A percentile compares a stretch with the other conserved stretches of the same genome.
These are phyloP conservation scores for Aurelia sp. DNA, from an alignment of 30 jellyfish, hydroid and myxozoan genomes.

Conservation along the genomic window DNA sequence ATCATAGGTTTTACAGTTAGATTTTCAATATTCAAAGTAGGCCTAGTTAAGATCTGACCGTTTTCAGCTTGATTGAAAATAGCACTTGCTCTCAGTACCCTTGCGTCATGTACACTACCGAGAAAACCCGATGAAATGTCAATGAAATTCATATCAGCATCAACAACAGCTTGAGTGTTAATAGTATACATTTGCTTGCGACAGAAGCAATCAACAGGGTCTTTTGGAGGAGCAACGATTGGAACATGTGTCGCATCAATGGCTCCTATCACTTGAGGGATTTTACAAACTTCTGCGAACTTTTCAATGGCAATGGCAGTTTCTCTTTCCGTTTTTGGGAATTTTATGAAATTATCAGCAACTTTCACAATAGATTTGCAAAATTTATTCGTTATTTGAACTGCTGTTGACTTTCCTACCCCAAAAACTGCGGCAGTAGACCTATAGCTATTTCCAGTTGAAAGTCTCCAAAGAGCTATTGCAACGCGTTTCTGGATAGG, in stretches of 20 bases:
- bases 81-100: constrained; percentile 25
- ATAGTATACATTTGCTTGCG: constrained; percentile 39
- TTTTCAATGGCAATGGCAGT: constrained; percentile 59
- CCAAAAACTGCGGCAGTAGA: constrained; percentile 36
- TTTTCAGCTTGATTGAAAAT: constrained; percentile 20
- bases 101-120: constrained; percentile 76
- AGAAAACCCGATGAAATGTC: constrained; percentile 68
- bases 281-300: constrained; percentile 29
- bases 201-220: constrained; percentile 51
- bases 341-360: constrained; percentile 30
- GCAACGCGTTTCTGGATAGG: constrained; percentile 47
- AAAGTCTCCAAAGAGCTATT: neutral
- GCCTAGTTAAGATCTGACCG: constrained; percentile 15
- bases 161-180: constrained; percentile 77
- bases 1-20: constrained; percentile 18
- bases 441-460: constrained; percentile 5
- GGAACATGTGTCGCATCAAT: constrained; percentile 62
- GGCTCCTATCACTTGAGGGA: constrained; percentile 72
- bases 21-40: neutral
- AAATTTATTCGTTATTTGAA: constrained; percentile 2
- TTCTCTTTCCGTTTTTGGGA: constrained; percentile 42
- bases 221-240: constrained; percentile 32
- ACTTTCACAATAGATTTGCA: neutral
- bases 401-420: constrained; percentile 36
- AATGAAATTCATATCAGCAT: constrained; percentile 1